Evolutionary conservation across 2,797 vertebrate genomes (phyloP), one percentile per base, ranked within the genome.

Genomic region (Tiaroga cobitis): DNA sequence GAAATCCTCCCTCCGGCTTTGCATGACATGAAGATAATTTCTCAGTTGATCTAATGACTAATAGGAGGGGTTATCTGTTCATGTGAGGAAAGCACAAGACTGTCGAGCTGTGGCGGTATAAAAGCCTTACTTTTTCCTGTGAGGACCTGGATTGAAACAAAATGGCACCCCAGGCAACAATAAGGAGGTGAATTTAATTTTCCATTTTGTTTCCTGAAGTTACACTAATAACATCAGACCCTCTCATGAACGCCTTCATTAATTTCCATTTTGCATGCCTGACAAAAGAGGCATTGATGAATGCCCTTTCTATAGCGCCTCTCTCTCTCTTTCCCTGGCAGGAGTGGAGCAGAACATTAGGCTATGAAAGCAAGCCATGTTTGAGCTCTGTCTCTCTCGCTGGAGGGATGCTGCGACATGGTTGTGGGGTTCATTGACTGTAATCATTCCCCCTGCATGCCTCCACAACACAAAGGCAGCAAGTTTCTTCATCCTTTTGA

Each of bases 281-380:
- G 49, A 84, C 74, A 84, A 84, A 78, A 59, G 63, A 68, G 37
- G 82, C n/a, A 84, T 78, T 70, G 74, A 84, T 70, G 65, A 78
- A 78, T 78, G 63, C 34, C 46, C 72, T 68, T 54, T 84, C 46
- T 76, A 32, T 83, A 29, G 43, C 18, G 56, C n/a, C 70, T n/a
- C 59, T 29, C 76, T 24, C 76, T 78, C 34, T 37, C 75, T 34
- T 26, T 65, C 39, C n/a, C 61, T 67, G 37, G 76, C 59, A 65
- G 76, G 9, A 65, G 37, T 3, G 18, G n/a, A 43, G 59, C 34
- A 61, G 54, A 78, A 78, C 39, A 32, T 13, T 26, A 32, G 41
- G 77, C 59, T 29, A 79, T 79, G 56, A 79, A 79, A 65, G 77
- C 59, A 79, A 79, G n/a, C 63, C 78, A 67, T 80, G 43, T 51